These are phyloP conservation scores for Poecile montanus DNA, from an alignment of 2,797 vertebrate species.

Conservation along the genomic window DNA sequence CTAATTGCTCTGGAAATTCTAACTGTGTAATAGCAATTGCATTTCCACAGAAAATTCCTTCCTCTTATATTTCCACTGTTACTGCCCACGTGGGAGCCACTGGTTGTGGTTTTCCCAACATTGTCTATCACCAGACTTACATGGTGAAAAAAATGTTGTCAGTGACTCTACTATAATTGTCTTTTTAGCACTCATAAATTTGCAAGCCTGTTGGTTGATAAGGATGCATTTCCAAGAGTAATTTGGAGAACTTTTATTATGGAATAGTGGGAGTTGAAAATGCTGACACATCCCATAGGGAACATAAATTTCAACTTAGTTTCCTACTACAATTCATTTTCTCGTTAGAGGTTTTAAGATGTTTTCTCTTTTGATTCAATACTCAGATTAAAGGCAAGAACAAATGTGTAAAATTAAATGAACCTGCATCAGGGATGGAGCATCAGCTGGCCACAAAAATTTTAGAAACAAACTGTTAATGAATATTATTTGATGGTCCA, in stretches of 20 bases:
- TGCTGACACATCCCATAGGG: neutral
- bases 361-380: neutral
- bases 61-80: neutral
- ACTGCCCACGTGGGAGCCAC: neutral
- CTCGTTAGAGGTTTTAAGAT: neutral
- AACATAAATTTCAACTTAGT: slow-evolving; percentile 6
- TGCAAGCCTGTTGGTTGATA: neutral
- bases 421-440: neutral
- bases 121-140: neutral
- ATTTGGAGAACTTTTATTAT: neutral
- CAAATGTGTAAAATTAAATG: neutral
- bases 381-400: neutral
- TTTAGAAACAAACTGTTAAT: neutral
- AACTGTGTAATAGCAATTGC: neutral
- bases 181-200: neutral
- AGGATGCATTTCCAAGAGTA: neutral
- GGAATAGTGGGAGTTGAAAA: neutral
- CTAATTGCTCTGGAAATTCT: neutral
- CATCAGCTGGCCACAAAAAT: neutral
- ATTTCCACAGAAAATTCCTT: neutral
- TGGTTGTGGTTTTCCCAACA: neutral
- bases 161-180: neutral
- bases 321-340: slow-evolving; percentile 26
- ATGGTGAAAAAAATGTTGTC: neutral
- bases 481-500: neutral